These are phyloP conservation scores for Linnaemya tessellans DNA, from an alignment of 2,888 invertebrate genomes.

Conservation along the genomic window DNA sequence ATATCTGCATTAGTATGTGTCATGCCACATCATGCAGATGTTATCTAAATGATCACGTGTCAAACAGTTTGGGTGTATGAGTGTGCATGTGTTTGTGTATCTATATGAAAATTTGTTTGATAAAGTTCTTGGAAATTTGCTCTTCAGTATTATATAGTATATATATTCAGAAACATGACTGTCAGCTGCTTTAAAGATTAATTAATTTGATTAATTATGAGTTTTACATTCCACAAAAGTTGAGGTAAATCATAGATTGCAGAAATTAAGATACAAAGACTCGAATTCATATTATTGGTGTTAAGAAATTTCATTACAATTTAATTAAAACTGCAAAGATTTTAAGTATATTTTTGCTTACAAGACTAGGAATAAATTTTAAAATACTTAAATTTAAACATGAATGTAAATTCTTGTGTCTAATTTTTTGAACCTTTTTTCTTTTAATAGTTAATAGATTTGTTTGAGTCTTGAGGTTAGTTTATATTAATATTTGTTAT, in stretches of 20 bases:
- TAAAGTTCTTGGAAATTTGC: constrained; percentile 8
- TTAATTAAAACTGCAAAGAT: too few species aligned
- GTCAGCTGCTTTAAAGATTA: constrained; percentile 14
- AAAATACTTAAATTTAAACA: too few species aligned
- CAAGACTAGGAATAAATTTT: too few species aligned
- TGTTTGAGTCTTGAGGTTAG: too few species aligned
- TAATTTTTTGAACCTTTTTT: too few species aligned
- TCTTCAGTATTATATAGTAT: background rate
- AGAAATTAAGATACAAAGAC: background rate
- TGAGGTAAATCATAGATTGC: background rate
- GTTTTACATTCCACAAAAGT: background rate
- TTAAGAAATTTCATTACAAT: background rate
- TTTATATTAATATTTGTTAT: too few species aligned
- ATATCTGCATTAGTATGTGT: constrained; percentile 4
- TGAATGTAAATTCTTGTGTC: too few species aligned
- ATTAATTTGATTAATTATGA: constrained; percentile 43
- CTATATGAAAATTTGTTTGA: background rate
- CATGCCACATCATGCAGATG: background rate
- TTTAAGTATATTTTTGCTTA: too few species aligned
- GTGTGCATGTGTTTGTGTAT: too few species aligned
- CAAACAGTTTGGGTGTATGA: background rate
- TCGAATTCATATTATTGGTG: background rate
- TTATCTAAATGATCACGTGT: background rate
- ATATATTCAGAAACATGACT: constrained; percentile 16
- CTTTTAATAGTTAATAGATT: too few species aligned